These are phyloP conservation scores for Linurgus olivaceus DNA, from an alignment of 2,797 vertebrate genomes.

Conservation along the genomic window DNA sequence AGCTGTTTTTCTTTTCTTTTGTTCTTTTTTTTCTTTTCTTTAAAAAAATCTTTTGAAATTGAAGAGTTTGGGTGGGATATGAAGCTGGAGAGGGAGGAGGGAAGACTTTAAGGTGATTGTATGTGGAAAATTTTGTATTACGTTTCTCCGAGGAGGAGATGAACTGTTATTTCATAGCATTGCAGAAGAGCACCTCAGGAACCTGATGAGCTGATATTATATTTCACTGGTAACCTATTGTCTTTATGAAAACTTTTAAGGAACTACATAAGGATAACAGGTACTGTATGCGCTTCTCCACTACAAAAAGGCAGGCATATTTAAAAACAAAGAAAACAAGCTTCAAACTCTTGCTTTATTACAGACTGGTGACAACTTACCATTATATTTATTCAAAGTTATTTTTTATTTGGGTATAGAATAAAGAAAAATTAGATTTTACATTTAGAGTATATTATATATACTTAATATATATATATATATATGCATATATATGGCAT, in stretches of 20 bases:
- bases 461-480: background rate
- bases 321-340: background rate
- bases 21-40: background rate
- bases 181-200: conserved; percentile 62
- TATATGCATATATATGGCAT: background rate
- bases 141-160: conserved; percentile 36
- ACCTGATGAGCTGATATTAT: conserved; percentile 49
- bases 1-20: conserved; percentile 68
- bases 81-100: background rate
- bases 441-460: background rate
- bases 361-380: conserved; percentile 32
- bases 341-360: background rate
- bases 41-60: background rate
- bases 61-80: conserved; percentile 21
- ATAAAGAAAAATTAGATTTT: background rate
- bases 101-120: background rate
- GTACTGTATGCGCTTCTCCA: conserved; percentile 76
- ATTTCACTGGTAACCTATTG: conserved; percentile 65
- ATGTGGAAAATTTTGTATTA: background rate
- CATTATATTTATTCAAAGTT: background rate
- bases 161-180: conserved; percentile 62
- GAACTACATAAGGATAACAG: conserved; percentile 36
- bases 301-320: conserved; percentile 24
- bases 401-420: background rate
- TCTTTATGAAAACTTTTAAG: conserved; percentile 44